Evolutionary conservation across 2,888 invertebrate genomes (phyloP).

Genomic region (Callimorpha dominula): DNA sequence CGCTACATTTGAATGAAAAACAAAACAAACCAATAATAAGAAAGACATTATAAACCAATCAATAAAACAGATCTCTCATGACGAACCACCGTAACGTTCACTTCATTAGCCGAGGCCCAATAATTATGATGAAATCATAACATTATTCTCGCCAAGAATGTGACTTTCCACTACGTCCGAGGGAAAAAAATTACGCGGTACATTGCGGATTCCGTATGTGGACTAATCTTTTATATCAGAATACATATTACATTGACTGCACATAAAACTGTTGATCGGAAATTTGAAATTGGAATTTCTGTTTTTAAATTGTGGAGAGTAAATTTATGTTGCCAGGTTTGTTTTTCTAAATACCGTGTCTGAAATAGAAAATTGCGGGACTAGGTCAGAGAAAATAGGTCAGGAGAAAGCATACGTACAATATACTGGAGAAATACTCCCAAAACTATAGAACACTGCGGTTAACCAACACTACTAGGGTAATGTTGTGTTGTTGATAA

Average conservation of each 20-base stretch:
- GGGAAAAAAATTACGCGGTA: conserved; percentile 32
- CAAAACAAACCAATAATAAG: conserved; percentile 46
- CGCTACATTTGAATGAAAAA: conserved; percentile 29
- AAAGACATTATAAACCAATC: conserved; percentile 53
- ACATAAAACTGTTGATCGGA: neutral
- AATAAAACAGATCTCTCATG: conserved; percentile 58
- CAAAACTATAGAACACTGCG: too few species aligned
- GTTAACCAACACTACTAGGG: too few species aligned
- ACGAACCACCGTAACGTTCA: conserved; percentile 54
- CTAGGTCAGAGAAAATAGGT: too few species aligned
- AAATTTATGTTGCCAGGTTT: neutral
- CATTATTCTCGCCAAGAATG: conserved; percentile 56
- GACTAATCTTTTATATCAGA: neutral
- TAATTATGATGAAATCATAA: conserved; percentile 60
- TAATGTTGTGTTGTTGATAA: too few species aligned
- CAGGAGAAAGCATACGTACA: too few species aligned
- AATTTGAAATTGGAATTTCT: neutral
- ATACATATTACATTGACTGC: neutral
- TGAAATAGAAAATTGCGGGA: neutral
- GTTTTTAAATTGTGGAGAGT: neutral
- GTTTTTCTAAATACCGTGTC: neutral
- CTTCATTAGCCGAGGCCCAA: conserved; percentile 61
- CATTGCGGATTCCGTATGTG: conserved; percentile 40
- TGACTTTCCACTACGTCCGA: conserved; percentile 61
- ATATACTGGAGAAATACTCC: too few species aligned